phyloP scores from a whole-genome alignment of 2,888 invertebrate species.

The Yponomeuta sedellus region DNA sequence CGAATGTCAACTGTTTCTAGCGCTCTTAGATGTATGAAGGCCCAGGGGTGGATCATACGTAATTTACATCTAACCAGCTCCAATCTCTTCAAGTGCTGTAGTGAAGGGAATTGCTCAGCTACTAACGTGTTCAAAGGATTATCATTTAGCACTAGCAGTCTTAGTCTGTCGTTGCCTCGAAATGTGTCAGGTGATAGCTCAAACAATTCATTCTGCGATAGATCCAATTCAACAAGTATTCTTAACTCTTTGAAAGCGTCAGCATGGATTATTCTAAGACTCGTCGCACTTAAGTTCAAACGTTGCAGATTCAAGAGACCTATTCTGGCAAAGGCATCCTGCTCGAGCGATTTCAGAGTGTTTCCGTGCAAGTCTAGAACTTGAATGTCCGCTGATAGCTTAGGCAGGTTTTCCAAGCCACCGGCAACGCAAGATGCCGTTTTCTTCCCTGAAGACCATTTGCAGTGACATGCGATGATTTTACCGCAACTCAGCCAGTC shows the following conservation, averaged over 20 bases:
- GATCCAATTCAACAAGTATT: slow-evolving; percentile 90
- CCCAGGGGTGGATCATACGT: slow-evolving; percentile 82
- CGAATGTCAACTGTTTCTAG: slow-evolving; percentile 90
- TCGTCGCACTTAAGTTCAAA: slow-evolving; percentile 85
- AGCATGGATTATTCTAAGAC: slow-evolving; percentile 83
- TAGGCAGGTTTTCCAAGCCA: slow-evolving; percentile 83
- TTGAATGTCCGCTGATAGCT: slow-evolving; percentile 73
- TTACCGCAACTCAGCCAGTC: slow-evolving; percentile 92
- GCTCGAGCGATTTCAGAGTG: slow-evolving; percentile 81
- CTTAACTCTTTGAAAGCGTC: slow-evolving; percentile 89
- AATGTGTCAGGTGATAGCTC: slow-evolving; percentile 87
- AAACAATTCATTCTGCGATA: slow-evolving; percentile 86
- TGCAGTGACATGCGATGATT: slow-evolving; percentile 85
- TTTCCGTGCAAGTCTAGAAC: slow-evolving; percentile 88
- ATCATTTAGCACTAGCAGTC: slow-evolving; percentile 85
- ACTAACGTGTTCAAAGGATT: slow-evolving; percentile 85
- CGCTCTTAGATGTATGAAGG: slow-evolving; percentile 83
- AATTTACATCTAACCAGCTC: slow-evolving; percentile 89
- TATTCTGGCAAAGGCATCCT: slow-evolving; percentile 86
- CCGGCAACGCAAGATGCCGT: slow-evolving; percentile 89
- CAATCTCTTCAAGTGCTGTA: slow-evolving; percentile 86
- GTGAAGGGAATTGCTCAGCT: slow-evolving; percentile 86
- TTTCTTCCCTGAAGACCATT: slow-evolving; percentile 94
- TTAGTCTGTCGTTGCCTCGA: slow-evolving; percentile 86
- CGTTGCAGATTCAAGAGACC: slow-evolving; percentile 90